These are phyloP conservation scores for Pongo abelii DNA, from an alignment of 2,113 vertebrate species.

Conservation along the genomic window DNA sequence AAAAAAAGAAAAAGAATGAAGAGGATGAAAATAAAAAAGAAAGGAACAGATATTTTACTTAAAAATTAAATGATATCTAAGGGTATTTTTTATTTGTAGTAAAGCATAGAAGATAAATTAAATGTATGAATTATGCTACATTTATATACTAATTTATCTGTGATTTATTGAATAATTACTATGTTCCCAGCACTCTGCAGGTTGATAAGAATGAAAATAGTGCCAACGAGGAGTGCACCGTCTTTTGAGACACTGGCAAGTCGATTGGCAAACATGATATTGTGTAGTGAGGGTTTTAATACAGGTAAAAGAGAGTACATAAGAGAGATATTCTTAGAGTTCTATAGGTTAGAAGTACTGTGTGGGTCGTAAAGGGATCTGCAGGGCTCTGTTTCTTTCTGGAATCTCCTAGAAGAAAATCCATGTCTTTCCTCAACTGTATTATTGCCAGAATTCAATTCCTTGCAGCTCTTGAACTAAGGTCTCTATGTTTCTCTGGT, in stretches of 20 bases:
- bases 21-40: neutral
- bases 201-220: neutral
- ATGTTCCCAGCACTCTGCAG: neutral
- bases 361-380: neutral
- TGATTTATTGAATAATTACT: neutral
- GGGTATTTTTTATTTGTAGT: neutral
- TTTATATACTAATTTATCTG: neutral
- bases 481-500: neutral
- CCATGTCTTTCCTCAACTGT: neutral
- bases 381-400: neutral
- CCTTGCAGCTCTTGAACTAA: neutral
- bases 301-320: neutral
- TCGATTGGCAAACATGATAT: neutral
- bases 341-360: neutral
- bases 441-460: neutral
- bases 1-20: neutral
- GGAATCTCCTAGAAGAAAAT: neutral
- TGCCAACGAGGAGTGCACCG: neutral
- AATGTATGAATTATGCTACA: neutral
- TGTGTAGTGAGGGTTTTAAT: neutral
- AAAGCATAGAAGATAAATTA: neutral
- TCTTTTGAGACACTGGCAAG: neutral
- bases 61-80: neutral
- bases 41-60: neutral
- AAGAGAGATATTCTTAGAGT: neutral